Conservation (phyloP, 2,113 vertebrate genomes). For the Myiozetetes cayanensis region DNA sequence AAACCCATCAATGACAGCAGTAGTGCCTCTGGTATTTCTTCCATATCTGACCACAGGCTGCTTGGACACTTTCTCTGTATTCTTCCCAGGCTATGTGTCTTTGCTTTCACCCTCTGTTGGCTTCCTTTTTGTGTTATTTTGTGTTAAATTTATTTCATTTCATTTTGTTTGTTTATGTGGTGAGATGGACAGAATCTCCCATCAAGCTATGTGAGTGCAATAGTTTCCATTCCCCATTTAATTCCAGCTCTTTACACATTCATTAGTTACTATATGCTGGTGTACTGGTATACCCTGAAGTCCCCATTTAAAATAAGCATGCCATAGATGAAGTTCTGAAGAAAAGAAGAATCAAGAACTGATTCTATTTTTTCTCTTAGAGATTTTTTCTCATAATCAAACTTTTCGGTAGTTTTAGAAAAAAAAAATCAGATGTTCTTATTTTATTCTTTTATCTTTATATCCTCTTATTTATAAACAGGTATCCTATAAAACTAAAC, state of each 20-base stretch:
- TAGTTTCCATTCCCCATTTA: background rate
- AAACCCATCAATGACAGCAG: accelerated
- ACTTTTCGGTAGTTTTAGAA: background rate
- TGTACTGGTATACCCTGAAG: background rate
- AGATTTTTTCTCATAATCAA: background rate
- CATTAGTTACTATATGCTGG: background rate
- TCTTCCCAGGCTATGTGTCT: background rate
- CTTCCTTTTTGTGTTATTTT: background rate
- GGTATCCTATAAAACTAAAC: background rate
- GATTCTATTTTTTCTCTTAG: background rate
- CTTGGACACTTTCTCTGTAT: background rate
- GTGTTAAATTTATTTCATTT: background rate
- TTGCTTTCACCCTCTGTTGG: background rate
- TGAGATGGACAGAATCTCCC: background rate
- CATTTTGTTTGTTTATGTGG: background rate
- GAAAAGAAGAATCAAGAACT: background rate
- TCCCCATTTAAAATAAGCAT: background rate
- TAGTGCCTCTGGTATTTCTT: background rate
- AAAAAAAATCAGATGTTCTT: background rate
- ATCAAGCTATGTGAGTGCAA: background rate
- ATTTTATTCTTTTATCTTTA: background rate
- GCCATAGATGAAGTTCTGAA: background rate
- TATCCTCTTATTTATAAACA: background rate
- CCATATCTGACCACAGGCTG: background rate
- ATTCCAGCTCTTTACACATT: background rate